Conservation (phyloP, 2,888 invertebrate species). For the Volucella inflata region DNA sequence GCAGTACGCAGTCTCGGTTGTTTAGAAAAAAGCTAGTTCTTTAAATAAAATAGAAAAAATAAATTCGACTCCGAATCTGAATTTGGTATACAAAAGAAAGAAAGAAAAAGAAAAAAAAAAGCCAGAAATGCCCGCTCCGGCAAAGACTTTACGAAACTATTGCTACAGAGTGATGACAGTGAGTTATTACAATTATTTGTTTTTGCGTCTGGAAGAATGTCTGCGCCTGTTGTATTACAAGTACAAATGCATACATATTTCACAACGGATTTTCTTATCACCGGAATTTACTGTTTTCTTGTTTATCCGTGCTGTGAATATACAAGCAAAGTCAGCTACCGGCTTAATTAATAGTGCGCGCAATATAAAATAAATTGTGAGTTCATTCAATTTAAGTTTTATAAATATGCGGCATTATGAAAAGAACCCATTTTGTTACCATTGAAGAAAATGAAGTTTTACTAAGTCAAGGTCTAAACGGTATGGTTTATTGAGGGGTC, state of each 20-base stretch:
- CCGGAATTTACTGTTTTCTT: conserved; percentile 5
- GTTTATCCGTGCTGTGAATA: conserved; percentile 26
- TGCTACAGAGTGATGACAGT: conserved; percentile 73
- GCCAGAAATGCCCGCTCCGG: background rate
- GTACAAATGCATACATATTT: conserved; percentile 12
- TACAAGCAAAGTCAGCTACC: conserved; percentile 33
- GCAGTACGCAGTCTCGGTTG: conserved; percentile 38
- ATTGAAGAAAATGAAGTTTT: conserved; percentile 24
- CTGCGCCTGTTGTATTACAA: background rate
- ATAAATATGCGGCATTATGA: too few relatives aligned
- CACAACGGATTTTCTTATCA: conserved; percentile 25
- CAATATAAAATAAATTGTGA: background rate
- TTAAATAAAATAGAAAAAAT: conserved; percentile 7
- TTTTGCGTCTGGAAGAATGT: conserved; percentile 9
- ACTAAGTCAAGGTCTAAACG: conserved; percentile 11
- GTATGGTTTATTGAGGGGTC: too few relatives aligned
- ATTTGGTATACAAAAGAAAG: background rate
- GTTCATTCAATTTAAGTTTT: background rate
- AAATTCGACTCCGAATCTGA: conserved; percentile 15
- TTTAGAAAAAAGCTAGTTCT: conserved; percentile 8
- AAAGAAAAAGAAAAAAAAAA: conserved; percentile 1
- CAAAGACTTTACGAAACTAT: conserved; percentile 61
- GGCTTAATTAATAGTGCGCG: conserved; percentile 7
- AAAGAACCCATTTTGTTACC: too few relatives aligned
- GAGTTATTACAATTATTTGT: conserved; percentile 26